Evolutionary conservation across 2,113 vertebrate genomes (phyloP), one percentile per base, ranked within the genome.

Genomic region (Percopsis transmontana): DNA sequence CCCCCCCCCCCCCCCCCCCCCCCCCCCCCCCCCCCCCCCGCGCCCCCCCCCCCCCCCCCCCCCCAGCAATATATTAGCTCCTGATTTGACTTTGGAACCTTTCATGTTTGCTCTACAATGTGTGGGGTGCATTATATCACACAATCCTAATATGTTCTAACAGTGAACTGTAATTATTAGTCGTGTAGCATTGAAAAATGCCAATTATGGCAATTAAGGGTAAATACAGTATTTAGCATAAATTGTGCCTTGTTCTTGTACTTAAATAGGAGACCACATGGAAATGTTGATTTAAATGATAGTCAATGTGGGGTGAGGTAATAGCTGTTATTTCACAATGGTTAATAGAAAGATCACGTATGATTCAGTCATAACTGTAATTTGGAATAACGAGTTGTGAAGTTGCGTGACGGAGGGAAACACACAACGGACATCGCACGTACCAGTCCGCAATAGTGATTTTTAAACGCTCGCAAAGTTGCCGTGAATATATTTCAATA

Each of bases 191-290:
- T 18, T 71, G 81, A 84, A 88, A 85, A 87, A 88, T 80, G 80
- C 70, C 77, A 87, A 88, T 90, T 87, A 90, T 69, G 58, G 79
- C 82, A 84, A 87, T 90, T 85, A 84, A 84, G 74, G 83, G 82
- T 88, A 86, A 88, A 87, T 86, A 88, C 79, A 78, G 85, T 85
- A 87, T 84, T 89, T 82, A 85, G 79, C 62, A 61, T 81, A 80
- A 87, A 79, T 73, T 74, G 77, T 72, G 70, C 70, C 62, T 63
- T 84, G 13, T 82, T 73, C 76, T 76, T 54, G 55, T 80, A 81
- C 77, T 82, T 48, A 52, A 79, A 67, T 58, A 68, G 62, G 62
- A 20, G 73, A 79, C 66, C 74, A 68, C 63, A 68, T 61, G 70
- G 70, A 74, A 70, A 40, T 76, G 77, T 76, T 80, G 71, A 72